A percentile compares a stretch with the other conserved stretches of the same genome.
Evolutionary conservation across 1,140 invertebrate genomes (phyloP).

Genomic region (Pararge aegeria): DNA sequence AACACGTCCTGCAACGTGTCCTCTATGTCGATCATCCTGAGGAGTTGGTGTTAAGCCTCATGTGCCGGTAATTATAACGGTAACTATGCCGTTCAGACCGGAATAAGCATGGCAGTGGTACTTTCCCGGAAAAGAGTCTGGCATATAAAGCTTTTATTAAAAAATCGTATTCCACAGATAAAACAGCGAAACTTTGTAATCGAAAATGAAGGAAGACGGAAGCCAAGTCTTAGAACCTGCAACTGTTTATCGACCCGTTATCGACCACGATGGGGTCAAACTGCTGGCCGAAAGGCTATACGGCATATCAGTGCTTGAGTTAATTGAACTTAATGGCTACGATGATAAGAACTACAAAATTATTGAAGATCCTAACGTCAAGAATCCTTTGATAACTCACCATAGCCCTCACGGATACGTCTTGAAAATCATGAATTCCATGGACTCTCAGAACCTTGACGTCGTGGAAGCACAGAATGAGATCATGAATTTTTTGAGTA

Average conservation of each 20-base stretch:
- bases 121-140: no score
- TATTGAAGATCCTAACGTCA: slow-evolving; percentile 75
- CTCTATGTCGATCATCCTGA: no score
- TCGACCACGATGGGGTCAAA: slow-evolving; percentile 79
- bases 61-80: no score
- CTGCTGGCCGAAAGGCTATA: slow-evolving; percentile 83
- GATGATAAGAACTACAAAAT: slow-evolving; percentile 89
- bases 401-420: slow-evolving; percentile 85
- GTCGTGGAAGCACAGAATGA: slow-evolving; percentile 87
- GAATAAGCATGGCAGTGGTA: no score
- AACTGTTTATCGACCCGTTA: slow-evolving; percentile 82
- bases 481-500: slow-evolving; percentile 84
- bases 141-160: not conserved
- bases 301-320: slow-evolving; percentile 83
- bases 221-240: slow-evolving; percentile 76
- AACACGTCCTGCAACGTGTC: no score
- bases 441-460: slow-evolving; percentile 85
- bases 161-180: not conserved
- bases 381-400: slow-evolving; percentile 81
- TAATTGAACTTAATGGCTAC: slow-evolving; percentile 87
- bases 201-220: slow-evolving; percentile 40
- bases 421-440: slow-evolving; percentile 89
- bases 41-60: no score
- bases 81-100: no score
- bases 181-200: not conserved